Percentiles rank a stretch among this genome's conserved stretches.
Evolutionary conservation across 2,797 vertebrate genomes (phyloP).

Genomic region (Telmatherina bonti): DNA sequence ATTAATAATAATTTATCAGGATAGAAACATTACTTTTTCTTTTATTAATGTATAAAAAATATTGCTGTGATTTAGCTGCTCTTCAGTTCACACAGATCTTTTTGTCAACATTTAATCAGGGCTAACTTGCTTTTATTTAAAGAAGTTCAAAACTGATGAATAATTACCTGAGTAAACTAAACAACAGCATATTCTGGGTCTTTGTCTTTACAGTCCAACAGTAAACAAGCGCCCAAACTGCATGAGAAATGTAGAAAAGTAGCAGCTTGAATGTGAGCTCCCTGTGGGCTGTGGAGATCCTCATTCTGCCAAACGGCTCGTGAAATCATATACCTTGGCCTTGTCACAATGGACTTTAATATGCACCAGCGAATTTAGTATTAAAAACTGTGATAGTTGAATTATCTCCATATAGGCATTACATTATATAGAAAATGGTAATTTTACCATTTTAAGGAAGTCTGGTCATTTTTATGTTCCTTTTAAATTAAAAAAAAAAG

Average conservation of each 20-base stretch:
- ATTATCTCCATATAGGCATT: not conserved
- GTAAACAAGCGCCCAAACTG: constrained; percentile 16
- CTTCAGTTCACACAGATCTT: not conserved
- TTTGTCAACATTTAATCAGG: not conserved
- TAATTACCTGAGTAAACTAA: not conserved
- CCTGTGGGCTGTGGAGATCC: constrained; percentile 49
- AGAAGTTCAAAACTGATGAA: not conserved
- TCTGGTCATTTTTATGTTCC: not conserved
- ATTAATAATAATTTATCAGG: not conserved
- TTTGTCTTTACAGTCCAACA: constrained; percentile 3
- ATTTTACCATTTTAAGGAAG: not conserved
- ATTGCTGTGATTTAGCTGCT: not conserved
- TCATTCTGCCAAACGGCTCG: constrained; percentile 58
- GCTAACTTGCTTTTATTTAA: not conserved
- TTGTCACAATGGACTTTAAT: constrained; percentile 15
- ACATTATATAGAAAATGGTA: not conserved
- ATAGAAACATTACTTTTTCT: too few species aligned
- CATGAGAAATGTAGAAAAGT: constrained; percentile 9
- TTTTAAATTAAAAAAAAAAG: not conserved
- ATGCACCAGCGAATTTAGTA: constrained; percentile 6
- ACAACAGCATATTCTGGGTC: not conserved
- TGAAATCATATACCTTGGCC: constrained; percentile 32
- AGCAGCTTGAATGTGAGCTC: constrained; percentile 34
- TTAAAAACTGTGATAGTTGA: not conserved
- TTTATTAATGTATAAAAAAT: not conserved